phyloP scores from a whole-genome alignment of 2,888 invertebrate genomes.

The Zygothrica quintamaculata region DNA sequence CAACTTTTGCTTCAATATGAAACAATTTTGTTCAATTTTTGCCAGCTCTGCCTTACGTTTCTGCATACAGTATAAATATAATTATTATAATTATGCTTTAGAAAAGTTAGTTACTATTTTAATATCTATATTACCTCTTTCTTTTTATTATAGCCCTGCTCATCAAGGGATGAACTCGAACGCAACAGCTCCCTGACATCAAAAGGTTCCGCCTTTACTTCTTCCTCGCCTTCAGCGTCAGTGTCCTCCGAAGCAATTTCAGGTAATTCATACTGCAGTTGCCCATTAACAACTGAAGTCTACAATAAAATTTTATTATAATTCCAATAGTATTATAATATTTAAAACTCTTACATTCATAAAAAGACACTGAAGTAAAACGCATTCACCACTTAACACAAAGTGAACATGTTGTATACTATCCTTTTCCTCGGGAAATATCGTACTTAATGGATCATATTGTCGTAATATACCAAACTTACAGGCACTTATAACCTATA shows the following conservation, averaged over 20 bases:
- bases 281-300: constrained; percentile 8
- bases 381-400: constrained; percentile 83
- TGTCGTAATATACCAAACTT: constrained; percentile 75
- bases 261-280: constrained; percentile 18
- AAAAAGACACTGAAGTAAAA: constrained; percentile 82
- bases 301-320: constrained; percentile 2
- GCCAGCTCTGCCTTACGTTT: constrained; percentile 46
- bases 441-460: constrained; percentile 80
- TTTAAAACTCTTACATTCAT: constrained; percentile 66
- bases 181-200: constrained; percentile 48
- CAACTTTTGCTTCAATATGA: constrained; percentile 3
- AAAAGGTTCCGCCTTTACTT: constrained; percentile 12
- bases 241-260: not conserved
- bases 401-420: constrained; percentile 78
- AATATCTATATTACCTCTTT: constrained; percentile 21
- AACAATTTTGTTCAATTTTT: constrained; percentile 30
- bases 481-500: constrained; percentile 69
- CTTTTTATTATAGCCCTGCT: constrained; percentile 20
- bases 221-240: constrained; percentile 18
- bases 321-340: not conserved
- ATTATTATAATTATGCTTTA: not conserved
- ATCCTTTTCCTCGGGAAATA: constrained; percentile 79
- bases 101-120: too few species aligned
- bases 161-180: constrained; percentile 42
- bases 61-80: constrained; percentile 3